phyloP scores from a whole-genome alignment of 2,888 invertebrate species.

The Napeogenes sylphis region DNA sequence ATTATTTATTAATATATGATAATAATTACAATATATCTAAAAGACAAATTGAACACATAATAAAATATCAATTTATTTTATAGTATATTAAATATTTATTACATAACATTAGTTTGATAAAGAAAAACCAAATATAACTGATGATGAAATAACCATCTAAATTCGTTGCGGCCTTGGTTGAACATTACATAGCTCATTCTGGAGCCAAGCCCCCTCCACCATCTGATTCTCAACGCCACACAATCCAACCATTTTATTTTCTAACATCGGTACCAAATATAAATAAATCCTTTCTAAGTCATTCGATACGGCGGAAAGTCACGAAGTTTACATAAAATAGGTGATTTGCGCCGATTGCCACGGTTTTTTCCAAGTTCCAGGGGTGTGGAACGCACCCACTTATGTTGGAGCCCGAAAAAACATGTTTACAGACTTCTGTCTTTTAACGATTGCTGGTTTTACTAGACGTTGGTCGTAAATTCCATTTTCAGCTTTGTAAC shows the following conservation, averaged over 20 bases:
- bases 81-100: too few relatives aligned
- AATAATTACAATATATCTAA: constrained; percentile 1
- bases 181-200: constrained; percentile 53
- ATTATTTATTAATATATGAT: not conserved
- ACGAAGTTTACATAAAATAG: constrained; percentile 78
- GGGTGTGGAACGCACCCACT: constrained; percentile 53
- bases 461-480: constrained; percentile 55
- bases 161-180: constrained; percentile 12
- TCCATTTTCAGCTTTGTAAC: constrained; percentile 57
- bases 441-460: constrained; percentile 42
- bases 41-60: too few relatives aligned
- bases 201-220: constrained; percentile 49
- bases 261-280: constrained; percentile 52
- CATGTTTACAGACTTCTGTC: constrained; percentile 71
- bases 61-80: too few relatives aligned
- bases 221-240: constrained; percentile 55
- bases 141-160: too few relatives aligned
- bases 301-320: constrained; percentile 74
- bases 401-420: constrained; percentile 56
- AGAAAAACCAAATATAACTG: too few relatives aligned
- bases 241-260: constrained; percentile 40
- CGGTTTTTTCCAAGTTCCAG: constrained; percentile 56
- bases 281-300: constrained; percentile 75
- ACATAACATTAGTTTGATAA: too few relatives aligned
- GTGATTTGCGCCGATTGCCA: constrained; percentile 71